Evolutionary conservation across 1,140 invertebrate genomes (phyloP).

Genomic region (Drosophila watanabei): DNA sequence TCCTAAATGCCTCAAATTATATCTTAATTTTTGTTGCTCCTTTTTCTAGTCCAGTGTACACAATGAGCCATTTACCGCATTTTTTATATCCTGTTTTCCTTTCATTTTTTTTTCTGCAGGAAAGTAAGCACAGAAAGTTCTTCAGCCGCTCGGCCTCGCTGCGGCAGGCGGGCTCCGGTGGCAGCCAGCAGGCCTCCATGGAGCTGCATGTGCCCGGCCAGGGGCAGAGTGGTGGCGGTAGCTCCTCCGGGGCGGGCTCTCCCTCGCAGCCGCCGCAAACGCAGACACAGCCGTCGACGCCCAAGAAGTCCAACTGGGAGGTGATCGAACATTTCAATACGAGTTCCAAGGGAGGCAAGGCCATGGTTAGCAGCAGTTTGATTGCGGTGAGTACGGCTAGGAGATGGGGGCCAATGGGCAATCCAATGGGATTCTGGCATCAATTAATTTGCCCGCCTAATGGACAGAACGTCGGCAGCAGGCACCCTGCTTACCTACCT

Average conservation of each 20-base stretch:
- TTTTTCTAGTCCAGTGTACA: conserved; percentile 3
- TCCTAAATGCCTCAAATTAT: background rate
- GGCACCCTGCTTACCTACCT: conserved; percentile 13
- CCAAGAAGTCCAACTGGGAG: conserved; percentile 94
- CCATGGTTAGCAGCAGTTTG: conserved; percentile 86
- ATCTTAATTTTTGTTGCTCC: background rate
- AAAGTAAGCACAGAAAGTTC: conserved; percentile 72
- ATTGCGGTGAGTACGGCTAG: conserved; percentile 86
- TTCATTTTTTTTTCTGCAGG: conserved; percentile 18
- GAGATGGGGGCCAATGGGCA: conserved; percentile 1
- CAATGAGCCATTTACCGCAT: background rate
- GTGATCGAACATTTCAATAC: conserved; percentile 93
- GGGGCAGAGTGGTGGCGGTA: conserved; percentile 31
- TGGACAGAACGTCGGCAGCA: conserved; percentile 61
- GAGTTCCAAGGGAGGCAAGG: conserved; percentile 86
- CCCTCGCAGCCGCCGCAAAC: conserved; percentile 68
- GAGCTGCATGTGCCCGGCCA: conserved; percentile 81
- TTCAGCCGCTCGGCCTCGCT: conserved; percentile 85
- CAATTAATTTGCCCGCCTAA: conserved; percentile 77
- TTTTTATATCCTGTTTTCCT: background rate
- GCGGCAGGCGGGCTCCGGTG: conserved; percentile 67
- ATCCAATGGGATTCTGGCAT: conserved; percentile 45
- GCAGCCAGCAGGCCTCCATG: conserved; percentile 70
- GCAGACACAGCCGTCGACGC: conserved; percentile 88
- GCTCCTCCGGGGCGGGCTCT: conserved; percentile 50